Evolutionary conservation across 2,888 invertebrate genomes (phyloP).

Genomic region (Tachystola acroxantha): DNA sequence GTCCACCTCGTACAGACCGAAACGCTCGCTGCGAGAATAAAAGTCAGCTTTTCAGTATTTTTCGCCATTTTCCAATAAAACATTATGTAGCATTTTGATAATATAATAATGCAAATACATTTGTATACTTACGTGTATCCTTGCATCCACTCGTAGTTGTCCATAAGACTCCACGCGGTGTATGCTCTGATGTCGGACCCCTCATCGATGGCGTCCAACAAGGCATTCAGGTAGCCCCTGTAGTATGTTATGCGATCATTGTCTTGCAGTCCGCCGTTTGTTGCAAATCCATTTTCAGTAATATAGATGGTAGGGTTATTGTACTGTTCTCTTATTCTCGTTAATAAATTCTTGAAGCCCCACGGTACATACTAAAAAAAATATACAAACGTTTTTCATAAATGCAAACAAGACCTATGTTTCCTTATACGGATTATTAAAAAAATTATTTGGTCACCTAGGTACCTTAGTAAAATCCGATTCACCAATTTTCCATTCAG

Average conservation of each 20-base stretch:
- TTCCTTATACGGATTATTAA: too few relatives aligned
- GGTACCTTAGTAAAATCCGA: conserved; percentile 16
- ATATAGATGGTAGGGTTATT: conserved; percentile 71
- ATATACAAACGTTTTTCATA: neutral
- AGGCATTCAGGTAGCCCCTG: conserved; percentile 43
- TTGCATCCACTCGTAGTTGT: too few relatives aligned
- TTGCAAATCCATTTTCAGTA: conserved; percentile 72
- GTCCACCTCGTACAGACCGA: conserved; percentile 81
- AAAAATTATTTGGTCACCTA: neutral
- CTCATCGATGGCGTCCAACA: conserved; percentile 52
- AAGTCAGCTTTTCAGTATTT: too few relatives aligned
- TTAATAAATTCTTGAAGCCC: conserved; percentile 73
- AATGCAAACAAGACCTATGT: too few relatives aligned
- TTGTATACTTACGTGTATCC: conserved; percentile 77
- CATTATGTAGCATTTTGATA: too few relatives aligned
- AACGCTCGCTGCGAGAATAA: conserved; percentile 20
- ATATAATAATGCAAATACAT: too few relatives aligned
- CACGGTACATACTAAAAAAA: conserved; percentile 47
- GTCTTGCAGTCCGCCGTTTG: conserved; percentile 40
- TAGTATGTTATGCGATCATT: conserved; percentile 47
- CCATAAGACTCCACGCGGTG: too few relatives aligned
- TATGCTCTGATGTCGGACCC: conserved; percentile 62
- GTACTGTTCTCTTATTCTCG: conserved; percentile 58
- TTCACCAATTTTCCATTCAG: conserved; percentile 21
- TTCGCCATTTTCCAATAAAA: too few relatives aligned